Evolutionary conservation across 2,113 vertebrate species (phyloP).

Genomic region (Steatornis caripensis): DNA sequence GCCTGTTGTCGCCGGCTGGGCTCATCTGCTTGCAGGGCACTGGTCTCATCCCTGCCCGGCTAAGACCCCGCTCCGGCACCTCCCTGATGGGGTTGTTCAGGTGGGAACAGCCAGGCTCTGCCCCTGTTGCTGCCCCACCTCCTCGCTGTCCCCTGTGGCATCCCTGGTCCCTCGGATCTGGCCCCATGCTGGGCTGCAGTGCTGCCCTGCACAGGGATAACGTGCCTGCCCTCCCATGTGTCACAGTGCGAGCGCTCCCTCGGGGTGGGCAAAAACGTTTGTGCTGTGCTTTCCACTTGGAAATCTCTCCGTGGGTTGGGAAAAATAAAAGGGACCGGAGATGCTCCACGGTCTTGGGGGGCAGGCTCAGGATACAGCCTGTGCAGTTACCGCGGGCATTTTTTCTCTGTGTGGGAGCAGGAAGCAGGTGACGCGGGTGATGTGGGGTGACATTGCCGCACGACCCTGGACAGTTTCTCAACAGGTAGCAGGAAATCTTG

Average conservation of each 20-base stretch:
- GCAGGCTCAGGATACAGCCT: accelerated
- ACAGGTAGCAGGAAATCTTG: constrained; percentile 28
- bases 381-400: accelerated
- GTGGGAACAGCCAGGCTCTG: not conserved
- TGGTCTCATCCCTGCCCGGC: not conserved
- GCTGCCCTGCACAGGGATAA: accelerated
- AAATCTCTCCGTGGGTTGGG: not conserved
- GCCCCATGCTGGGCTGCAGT: accelerated
- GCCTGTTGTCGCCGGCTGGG: not conserved
- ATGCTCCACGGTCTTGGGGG: not conserved
- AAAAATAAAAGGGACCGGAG: not conserved
- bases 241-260: accelerated
- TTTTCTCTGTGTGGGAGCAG: not conserved
- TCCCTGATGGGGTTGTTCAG: not conserved
- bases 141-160: not conserved
- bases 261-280: accelerated
- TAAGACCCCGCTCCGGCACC: not conserved
- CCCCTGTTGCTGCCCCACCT: not conserved
- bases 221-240: accelerated
- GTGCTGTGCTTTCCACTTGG: not conserved
- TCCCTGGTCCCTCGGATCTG: accelerated
- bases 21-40: not conserved
- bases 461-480: not conserved
- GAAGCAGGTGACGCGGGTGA: not conserved
- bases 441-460: not conserved